A percentile compares a stretch with the other conserved stretches of the same genome.
Evolutionary conservation across 2,797 vertebrate species (phyloP).

Genomic region (Danionella dracula): DNA sequence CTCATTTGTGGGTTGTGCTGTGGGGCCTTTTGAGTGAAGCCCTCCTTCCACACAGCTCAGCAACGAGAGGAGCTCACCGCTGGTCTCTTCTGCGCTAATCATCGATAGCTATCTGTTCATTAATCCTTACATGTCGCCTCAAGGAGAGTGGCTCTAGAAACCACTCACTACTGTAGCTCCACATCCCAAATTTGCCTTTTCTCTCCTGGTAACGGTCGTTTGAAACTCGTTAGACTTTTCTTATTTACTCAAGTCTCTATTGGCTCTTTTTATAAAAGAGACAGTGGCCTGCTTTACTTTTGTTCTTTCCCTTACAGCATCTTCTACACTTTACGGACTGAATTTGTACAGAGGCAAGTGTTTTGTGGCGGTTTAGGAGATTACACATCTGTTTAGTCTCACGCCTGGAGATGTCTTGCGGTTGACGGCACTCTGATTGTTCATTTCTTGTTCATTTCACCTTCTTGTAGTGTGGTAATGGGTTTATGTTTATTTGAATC

Average conservation of each 20-base stretch:
- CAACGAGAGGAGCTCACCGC: slow-evolving; percentile 1
- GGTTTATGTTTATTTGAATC: slow-evolving; percentile 56
- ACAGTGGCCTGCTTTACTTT: slow-evolving; percentile 76
- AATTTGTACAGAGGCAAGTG: slow-evolving; percentile 57
- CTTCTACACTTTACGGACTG: too few relatives aligned
- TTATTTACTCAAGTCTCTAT: slow-evolving; percentile 72
- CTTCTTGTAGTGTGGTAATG: slow-evolving; percentile 58
- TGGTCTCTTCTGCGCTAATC: slow-evolving; percentile 16
- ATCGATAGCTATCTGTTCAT: slow-evolving; percentile 22
- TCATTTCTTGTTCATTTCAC: slow-evolving; percentile 52
- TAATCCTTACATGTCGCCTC: slow-evolving; percentile 71
- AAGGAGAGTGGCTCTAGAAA: slow-evolving; percentile 71
- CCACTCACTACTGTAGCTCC: slow-evolving; percentile 68
- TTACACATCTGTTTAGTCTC: slow-evolving; percentile 62
- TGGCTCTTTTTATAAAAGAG: slow-evolving; percentile 74
- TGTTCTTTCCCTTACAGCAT: too few relatives aligned
- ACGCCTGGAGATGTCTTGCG: slow-evolving; percentile 53
- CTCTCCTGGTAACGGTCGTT: slow-evolving; percentile 66
- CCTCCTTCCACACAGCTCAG: slow-evolving; percentile 30
- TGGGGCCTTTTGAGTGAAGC: slow-evolving; percentile 37
- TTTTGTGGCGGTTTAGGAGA: slow-evolving; percentile 59
- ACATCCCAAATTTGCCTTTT: slow-evolving; percentile 62
- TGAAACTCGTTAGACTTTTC: slow-evolving; percentile 70
- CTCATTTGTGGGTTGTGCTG: slow-evolving; percentile 67
- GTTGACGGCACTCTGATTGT: slow-evolving; percentile 44